These are phyloP conservation scores for Copidosoma floridanum DNA, from an alignment of 1,140 invertebrate species.

Conservation along the genomic window DNA sequence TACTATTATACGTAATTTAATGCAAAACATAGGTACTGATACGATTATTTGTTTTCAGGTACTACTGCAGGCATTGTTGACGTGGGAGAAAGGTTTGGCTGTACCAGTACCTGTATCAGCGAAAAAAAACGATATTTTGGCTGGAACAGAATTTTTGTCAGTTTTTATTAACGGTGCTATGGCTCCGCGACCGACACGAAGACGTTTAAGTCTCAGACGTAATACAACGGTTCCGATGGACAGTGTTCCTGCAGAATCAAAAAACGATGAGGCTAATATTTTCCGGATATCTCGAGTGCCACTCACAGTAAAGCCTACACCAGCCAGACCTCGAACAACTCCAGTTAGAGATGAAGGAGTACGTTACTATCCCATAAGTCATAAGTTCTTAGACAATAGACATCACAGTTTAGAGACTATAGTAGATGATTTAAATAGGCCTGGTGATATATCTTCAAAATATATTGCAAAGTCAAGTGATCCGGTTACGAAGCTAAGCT, in stretches of 20 bases:
- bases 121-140: constrained; percentile 55
- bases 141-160: constrained; percentile 61
- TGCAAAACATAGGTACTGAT: too few relatives aligned
- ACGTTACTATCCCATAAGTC: constrained; percentile 48
- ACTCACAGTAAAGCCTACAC: constrained; percentile 28
- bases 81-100: constrained; percentile 39
- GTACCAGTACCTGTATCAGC: constrained; percentile 35
- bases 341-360: constrained; percentile 31
- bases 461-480: constrained; percentile 20
- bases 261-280: constrained; percentile 49
- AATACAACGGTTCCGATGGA: constrained; percentile 32
- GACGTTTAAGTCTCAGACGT: constrained; percentile 46
- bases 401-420: constrained; percentile 40
- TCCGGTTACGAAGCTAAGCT: background rate
- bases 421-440: constrained; percentile 40
- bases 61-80: constrained; percentile 46
- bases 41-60: constrained; percentile 37
- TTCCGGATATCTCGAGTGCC: constrained; percentile 50
- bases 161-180: constrained; percentile 58
- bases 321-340: constrained; percentile 28
- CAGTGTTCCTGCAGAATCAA: constrained; percentile 47
- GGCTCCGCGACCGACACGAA: constrained; percentile 40
- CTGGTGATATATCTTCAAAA: constrained; percentile 33
- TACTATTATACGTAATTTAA: too few relatives aligned
- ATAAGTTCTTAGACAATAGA: constrained; percentile 42